These are phyloP conservation scores for Argyra leucocephala DNA, from an alignment of 2,888 invertebrate species.

Conservation along the genomic window DNA sequence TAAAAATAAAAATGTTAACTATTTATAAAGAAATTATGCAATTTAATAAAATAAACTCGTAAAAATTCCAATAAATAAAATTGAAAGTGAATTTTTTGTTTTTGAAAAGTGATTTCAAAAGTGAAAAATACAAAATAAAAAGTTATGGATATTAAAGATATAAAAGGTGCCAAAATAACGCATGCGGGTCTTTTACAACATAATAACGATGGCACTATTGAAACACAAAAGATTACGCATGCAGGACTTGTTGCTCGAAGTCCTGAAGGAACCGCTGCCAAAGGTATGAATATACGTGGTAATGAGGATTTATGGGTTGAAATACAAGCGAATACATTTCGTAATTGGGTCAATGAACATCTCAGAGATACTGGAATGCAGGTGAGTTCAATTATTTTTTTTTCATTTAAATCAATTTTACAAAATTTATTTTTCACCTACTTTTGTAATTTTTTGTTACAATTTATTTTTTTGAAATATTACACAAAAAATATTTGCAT, in stretches of 20 bases:
- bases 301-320: slow-evolving; percentile 93
- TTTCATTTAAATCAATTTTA: not conserved
- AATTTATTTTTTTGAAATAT: too few relatives aligned
- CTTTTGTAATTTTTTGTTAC: too few relatives aligned
- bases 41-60: not conserved
- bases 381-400: slow-evolving; percentile 41
- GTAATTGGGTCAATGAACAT: slow-evolving; percentile 96
- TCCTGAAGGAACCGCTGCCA: slow-evolving; percentile 88
- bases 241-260: slow-evolving; percentile 81
- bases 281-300: slow-evolving; percentile 90
- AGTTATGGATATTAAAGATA: slow-evolving; percentile 42
- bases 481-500: too few relatives aligned
- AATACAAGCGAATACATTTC: slow-evolving; percentile 90
- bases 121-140: slow-evolving; percentile 2
- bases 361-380: slow-evolving; percentile 60
- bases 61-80: not conserved
- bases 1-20: not conserved
- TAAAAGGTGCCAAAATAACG: slow-evolving; percentile 49
- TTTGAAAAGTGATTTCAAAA: not conserved
- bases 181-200: slow-evolving; percentile 52
- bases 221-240: slow-evolving; percentile 54
- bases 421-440: too few relatives aligned
- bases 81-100: not conserved
- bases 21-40: not conserved
- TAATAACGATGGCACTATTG: slow-evolving; percentile 51